Evolutionary conservation across 2,113 vertebrate genomes (phyloP).

Genomic region (mouse (Mus musculus)): GRCm39 chr10:21452501-21453000

Average conservation of each 20-base stretch:
- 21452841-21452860: neutral
- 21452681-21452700: neutral
- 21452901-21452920: neutral
- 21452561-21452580: neutral
- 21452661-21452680: neutral
- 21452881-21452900: constrained; percentile 33
- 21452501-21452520: neutral
- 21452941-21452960: constrained; percentile 44
- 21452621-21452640: neutral
- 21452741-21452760: neutral
- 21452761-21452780: neutral
- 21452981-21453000: neutral
- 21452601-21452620: neutral
- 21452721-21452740: neutral
- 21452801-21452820: neutral
- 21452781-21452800: neutral
- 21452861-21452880: neutral
- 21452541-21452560: neutral
- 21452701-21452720: neutral
- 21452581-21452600: neutral
- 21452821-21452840: neutral
- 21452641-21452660: neutral
- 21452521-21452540: neutral
- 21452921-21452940: constrained; percentile 27
- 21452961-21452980: constrained; percentile 17